Percentiles rank a stretch among this genome's conserved stretches.
phyloP scores from a whole-genome alignment of 2,888 invertebrate genomes.

The Gnatocerus cornutus region DNA sequence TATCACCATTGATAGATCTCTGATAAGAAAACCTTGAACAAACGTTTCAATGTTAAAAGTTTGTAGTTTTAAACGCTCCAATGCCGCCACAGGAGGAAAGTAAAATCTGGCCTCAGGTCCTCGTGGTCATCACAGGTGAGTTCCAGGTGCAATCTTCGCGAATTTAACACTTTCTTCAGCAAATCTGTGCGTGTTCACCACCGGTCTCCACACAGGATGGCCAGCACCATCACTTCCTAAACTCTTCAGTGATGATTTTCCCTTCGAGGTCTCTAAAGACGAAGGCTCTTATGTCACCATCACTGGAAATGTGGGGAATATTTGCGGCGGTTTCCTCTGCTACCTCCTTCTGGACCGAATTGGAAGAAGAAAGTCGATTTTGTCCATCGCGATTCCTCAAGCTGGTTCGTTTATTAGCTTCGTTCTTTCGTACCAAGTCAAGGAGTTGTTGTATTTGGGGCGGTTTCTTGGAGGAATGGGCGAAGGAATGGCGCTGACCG shows the following conservation, averaged over 20 bases:
- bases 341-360: constrained; percentile 54
- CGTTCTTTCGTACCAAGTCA: constrained; percentile 34
- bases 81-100: constrained; percentile 71
- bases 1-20: too few species aligned
- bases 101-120: background rate
- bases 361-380: constrained; percentile 56
- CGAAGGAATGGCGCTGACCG: constrained; percentile 49
- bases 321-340: background rate
- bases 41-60: too few species aligned
- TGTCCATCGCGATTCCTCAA: constrained; percentile 56
- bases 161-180: too few species aligned
- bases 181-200: constrained; percentile 51
- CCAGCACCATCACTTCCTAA: constrained; percentile 56
- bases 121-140: constrained; percentile 20
- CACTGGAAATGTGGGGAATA: constrained; percentile 54
- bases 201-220: constrained; percentile 57
- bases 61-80: too few species aligned
- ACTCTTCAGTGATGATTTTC: constrained; percentile 56
- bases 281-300: constrained; percentile 59
- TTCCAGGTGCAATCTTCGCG: too few species aligned
- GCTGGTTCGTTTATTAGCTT: constrained; percentile 43
- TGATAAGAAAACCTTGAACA: too few species aligned
- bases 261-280: constrained; percentile 53
- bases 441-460: constrained; percentile 46
- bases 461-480: constrained; percentile 53